Conservation (phyloP, 2,888 invertebrate genomes). For the Amorpha juglandis region DNA sequence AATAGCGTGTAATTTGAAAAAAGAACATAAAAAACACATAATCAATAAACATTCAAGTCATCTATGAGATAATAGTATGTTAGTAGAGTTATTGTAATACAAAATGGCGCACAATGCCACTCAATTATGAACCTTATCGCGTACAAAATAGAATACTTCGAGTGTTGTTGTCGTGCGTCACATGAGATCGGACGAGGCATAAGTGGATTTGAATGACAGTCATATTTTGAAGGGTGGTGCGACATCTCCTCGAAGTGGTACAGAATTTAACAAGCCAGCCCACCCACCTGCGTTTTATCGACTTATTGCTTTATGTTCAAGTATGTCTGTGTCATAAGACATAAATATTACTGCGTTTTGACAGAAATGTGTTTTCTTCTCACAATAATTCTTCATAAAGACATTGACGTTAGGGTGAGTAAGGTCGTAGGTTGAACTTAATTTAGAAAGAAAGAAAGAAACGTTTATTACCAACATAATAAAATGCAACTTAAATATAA, state of each 20-base stretch:
- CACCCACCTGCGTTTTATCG: slow-evolving; percentile 49
- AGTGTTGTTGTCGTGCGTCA: neutral
- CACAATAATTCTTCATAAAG: neutral
- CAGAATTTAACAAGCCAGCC: slow-evolving; percentile 43
- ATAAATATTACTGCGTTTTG: neutral
- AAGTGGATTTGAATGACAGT: slow-evolving; percentile 34
- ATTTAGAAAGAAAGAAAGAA: too few species aligned
- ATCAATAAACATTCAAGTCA: neutral
- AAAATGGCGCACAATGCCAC: slow-evolving; percentile 52
- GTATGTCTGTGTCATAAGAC: too few species aligned
- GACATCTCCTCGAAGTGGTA: slow-evolving; percentile 48
- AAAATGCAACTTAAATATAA: too few species aligned
- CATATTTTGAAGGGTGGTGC: slow-evolving; percentile 56
- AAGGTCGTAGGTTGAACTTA: too few species aligned
- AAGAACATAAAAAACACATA: neutral
- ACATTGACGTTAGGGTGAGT: neutral
- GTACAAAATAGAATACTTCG: neutral
- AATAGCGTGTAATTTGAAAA: neutral
- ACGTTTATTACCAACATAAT: too few species aligned
- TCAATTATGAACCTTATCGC: neutral
- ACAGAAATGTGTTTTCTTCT: neutral
- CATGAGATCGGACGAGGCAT: neutral
- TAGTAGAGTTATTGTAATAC: slow-evolving; percentile 37
- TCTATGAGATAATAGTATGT: slow-evolving; percentile 28
- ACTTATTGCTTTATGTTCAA: slow-evolving; percentile 16